A percentile compares a stretch with the other conserved stretches of the same genome.
Evolutionary conservation across 2,797 vertebrate genomes (phyloP).

Genomic region (Cynopterus sphinx): DNA sequence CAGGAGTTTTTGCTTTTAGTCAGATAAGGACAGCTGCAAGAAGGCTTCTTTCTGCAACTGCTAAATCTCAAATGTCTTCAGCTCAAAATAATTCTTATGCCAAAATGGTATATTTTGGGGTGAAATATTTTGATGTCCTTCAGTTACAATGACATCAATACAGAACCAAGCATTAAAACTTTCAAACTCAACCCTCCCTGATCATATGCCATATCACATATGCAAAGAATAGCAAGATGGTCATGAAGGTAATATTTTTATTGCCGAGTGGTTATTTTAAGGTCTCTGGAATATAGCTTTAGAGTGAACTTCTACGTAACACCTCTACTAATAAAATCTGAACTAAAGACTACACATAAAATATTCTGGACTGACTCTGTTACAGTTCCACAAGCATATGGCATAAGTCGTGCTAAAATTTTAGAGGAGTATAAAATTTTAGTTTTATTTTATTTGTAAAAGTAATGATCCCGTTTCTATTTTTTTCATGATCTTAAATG

Average conservation of each 20-base stretch:
- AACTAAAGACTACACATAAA: background rate
- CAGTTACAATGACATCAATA: background rate
- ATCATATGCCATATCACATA: background rate
- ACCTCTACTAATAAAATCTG: conserved; percentile 21
- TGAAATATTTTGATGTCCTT: background rate
- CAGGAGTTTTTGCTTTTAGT: conserved; percentile 3
- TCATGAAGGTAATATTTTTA: background rate
- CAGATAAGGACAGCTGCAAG: background rate
- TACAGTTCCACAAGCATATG: background rate
- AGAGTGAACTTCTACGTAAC: background rate
- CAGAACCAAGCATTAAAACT: background rate
- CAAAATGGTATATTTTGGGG: background rate
- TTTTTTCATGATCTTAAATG: background rate
- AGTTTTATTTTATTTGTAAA: conserved; percentile 36
- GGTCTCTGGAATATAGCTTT: background rate
- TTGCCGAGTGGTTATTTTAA: background rate
- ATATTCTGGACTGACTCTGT: background rate
- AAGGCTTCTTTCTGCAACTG: conserved; percentile 5
- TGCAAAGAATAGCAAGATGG: background rate
- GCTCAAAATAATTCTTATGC: conserved; percentile 52
- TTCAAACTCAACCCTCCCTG: background rate
- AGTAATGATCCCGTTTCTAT: background rate
- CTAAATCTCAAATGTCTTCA: conserved; percentile 41
- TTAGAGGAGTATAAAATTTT: background rate
- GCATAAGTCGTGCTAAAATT: background rate